phyloP scores from a whole-genome alignment of 2,888 invertebrate species.

The Perithous albicinctus region DNA sequence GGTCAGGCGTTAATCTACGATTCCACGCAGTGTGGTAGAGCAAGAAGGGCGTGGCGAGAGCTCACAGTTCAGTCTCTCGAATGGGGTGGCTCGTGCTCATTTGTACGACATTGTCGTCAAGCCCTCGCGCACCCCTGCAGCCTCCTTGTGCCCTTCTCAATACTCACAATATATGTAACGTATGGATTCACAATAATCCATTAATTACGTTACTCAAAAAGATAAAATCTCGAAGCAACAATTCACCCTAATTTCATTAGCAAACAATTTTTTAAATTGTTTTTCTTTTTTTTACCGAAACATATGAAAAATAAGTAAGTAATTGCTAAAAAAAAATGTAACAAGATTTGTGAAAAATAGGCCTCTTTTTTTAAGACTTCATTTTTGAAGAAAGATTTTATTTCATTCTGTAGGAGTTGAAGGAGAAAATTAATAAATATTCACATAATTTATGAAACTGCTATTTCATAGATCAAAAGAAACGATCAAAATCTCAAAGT shows the following conservation, averaged over 20 bases:
- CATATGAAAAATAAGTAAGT: too few relatives aligned
- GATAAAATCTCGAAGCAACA: not conserved
- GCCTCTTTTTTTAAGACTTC: too few relatives aligned
- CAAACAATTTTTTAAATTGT: too few relatives aligned
- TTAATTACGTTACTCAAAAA: not conserved
- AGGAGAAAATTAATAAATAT: too few relatives aligned
- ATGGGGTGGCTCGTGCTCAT: conserved; percentile 79
- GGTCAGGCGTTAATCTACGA: conserved; percentile 79
- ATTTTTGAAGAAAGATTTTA: too few relatives aligned
- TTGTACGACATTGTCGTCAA: conserved; percentile 81
- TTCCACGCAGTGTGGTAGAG: conserved; percentile 72
- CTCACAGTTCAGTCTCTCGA: conserved; percentile 71
- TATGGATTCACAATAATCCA: not conserved
- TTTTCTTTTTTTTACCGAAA: too few relatives aligned
- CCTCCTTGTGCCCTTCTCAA: conserved; percentile 33
- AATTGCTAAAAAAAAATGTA: too few relatives aligned
- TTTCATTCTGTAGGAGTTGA: too few relatives aligned
- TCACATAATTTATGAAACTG: too few relatives aligned
- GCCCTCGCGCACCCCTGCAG: conserved; percentile 67
- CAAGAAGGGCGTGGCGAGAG: conserved; percentile 80
- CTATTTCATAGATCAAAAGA: too few relatives aligned
- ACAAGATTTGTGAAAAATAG: too few relatives aligned
- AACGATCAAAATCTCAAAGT: too few relatives aligned
- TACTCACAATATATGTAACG: not conserved
- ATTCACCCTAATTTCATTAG: not conserved